A percentile compares a stretch with the other conserved stretches of the same genome.
Evolutionary conservation across 2,888 invertebrate species (phyloP).

Genomic region (Esperia sulphurella): DNA sequence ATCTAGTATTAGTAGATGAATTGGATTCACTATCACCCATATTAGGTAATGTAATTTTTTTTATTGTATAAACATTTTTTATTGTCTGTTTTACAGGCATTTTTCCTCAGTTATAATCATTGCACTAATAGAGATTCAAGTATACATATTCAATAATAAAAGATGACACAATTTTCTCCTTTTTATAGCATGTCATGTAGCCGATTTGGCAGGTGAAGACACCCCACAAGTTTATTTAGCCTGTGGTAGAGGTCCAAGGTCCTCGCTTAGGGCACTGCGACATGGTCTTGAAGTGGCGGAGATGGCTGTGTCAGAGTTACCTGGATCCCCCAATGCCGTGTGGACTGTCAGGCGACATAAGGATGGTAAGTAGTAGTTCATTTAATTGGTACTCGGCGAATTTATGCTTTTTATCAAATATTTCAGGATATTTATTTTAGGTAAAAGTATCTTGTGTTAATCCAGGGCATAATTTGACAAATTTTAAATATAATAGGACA

Average conservation of each 20-base stretch:
- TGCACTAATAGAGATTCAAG: too few relatives aligned
- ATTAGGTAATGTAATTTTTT: conserved; percentile 61
- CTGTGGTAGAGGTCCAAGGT: conserved; percentile 97
- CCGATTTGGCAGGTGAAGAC: conserved; percentile 98
- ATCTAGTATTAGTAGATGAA: conserved; percentile 97
- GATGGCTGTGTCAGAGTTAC: conserved; percentile 99
- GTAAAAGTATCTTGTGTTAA: too few relatives aligned
- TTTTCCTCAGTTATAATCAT: too few relatives aligned
- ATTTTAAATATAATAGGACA: too few relatives aligned
- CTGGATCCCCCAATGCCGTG: conserved; percentile 99
- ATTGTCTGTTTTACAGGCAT: too few relatives aligned
- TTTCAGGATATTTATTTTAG: too few relatives aligned
- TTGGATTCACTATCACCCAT: conserved; percentile 97
- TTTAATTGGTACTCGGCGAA: background rate
- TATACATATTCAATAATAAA: background rate
- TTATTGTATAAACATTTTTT: too few relatives aligned
- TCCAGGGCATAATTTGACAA: too few relatives aligned
- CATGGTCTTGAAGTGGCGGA: conserved; percentile 99
- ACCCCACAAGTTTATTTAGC: conserved; percentile 98
- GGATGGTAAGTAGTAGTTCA: conserved; percentile 91
- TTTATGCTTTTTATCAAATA: too few relatives aligned
- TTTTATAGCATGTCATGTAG: conserved; percentile 87
- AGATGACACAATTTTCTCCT: background rate
- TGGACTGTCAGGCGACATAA: conserved; percentile 98
- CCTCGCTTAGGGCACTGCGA: conserved; percentile 93